Conservation (phyloP, 2,888 invertebrate species). For the Cataglyphis altisquamis region DNA sequence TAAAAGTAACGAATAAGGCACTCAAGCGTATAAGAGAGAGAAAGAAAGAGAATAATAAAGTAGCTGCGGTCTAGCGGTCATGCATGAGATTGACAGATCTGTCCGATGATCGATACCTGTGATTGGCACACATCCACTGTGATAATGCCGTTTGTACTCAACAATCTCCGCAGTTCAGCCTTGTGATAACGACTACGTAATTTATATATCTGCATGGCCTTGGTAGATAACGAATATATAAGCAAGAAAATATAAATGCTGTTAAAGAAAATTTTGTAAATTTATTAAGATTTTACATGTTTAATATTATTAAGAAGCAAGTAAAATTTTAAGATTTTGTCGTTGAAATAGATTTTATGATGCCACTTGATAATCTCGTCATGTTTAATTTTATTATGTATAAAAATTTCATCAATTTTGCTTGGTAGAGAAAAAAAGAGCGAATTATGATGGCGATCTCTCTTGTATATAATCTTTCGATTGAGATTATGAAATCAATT, state of each 20-base stretch:
- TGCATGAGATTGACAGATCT: conserved; percentile 25
- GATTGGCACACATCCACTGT: conserved; percentile 35
- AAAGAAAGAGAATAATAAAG: conserved; percentile 14
- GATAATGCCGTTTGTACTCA: conserved; percentile 22
- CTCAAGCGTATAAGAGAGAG: background rate
- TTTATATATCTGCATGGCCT: too few relatives aligned
- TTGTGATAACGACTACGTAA: background rate
- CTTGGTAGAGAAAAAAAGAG: background rate
- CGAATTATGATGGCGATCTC: background rate
- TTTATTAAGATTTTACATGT: background rate
- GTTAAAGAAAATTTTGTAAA: background rate
- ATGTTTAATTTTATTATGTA: background rate
- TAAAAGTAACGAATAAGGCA: background rate
- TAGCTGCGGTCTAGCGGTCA: conserved; percentile 29
- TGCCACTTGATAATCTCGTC: background rate
- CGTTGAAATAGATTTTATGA: background rate
- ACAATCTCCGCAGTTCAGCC: background rate
- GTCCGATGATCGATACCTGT: conserved; percentile 60
- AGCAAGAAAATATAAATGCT: too few relatives aligned
- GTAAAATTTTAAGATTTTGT: background rate
- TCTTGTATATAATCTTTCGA: too few relatives aligned
- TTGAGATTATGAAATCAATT: background rate
- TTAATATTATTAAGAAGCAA: background rate
- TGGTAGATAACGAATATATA: too few relatives aligned
- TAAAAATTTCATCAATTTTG: background rate